Evolutionary conservation across 2,797 vertebrate genomes (phyloP), one percentile per base, ranked within the genome.

Genomic region (Cottoperca gobio): DNA sequence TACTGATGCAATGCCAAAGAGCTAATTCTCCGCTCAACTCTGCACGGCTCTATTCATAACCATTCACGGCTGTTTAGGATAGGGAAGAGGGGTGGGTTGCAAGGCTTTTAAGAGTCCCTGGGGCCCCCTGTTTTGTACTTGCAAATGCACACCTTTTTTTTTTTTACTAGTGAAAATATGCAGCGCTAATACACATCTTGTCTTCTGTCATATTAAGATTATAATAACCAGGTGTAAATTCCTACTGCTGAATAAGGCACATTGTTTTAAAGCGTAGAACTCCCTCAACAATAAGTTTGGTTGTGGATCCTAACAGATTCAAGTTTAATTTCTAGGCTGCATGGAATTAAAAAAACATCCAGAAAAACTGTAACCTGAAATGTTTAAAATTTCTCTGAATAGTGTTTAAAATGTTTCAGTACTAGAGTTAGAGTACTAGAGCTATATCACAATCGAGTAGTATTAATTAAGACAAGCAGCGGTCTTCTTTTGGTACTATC

Each of bases 1-100:
- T 97, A 97, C 95, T 90, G 91, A 96, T 97, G 96, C 95, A 95
- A 94, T 94, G 95, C 95, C 95, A 95, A 94, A 94, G 93, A 96
- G 95, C 96, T 97, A 97, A 97, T 97, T 96, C 95, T 95, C 95
- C 92, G 89, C 94, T 96, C 95, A 96, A 96, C 95, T 94, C 95
- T 95, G 94, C 95, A 94, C 93, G 90, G 91, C 92, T 92, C 95
- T 93, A 97, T 97, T 97, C 96, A 97, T 92, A 92, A 93, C 83
- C 82, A 90, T 94, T 96, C 96, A 93, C 94, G 95, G 95, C 94
- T 96, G 96, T 97, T 97, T 96, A 82, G 82, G 74, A 82, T 4
- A 28, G 86, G 81, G 78, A 76, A 80, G 76, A 82, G 83, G 86
- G 78, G 87, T 84, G 85, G 79, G 76, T 31, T 79, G 76, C 61